Conservation (phyloP, 2,888 invertebrate species). For the Parnassius mnemosyne region DNA sequence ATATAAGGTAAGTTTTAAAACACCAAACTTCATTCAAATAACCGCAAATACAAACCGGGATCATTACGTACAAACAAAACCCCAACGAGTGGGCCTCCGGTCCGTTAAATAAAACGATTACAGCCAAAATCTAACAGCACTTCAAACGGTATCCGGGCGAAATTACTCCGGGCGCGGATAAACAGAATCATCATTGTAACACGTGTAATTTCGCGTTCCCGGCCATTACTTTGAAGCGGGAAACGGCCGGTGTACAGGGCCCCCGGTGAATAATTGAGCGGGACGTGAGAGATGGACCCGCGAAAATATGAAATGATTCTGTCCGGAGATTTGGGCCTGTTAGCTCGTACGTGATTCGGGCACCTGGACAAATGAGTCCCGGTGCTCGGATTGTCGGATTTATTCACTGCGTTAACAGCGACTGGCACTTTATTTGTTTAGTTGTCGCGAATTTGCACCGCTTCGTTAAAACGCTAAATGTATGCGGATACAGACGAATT, state of each 20-base stretch:
- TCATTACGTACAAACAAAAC: slow-evolving; percentile 36
- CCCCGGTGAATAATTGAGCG: slow-evolving; percentile 70
- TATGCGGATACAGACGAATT: slow-evolving; percentile 18
- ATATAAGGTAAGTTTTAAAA: slow-evolving; percentile 9
- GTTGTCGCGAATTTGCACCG: slow-evolving; percentile 26
- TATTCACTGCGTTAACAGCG: slow-evolving; percentile 28
- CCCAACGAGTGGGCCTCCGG: slow-evolving; percentile 38
- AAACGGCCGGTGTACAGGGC: slow-evolving; percentile 36
- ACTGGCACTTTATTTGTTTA: slow-evolving; percentile 32
- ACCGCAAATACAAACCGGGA: slow-evolving; percentile 28
- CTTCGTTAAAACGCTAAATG: slow-evolving; percentile 28
- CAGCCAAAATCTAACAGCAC: slow-evolving; percentile 62
- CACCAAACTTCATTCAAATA: slow-evolving; percentile 12
- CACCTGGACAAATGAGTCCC: slow-evolving; percentile 49
- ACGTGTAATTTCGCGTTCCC: slow-evolving; percentile 73
- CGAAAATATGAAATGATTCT: slow-evolving; percentile 74
- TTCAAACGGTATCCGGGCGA: slow-evolving; percentile 57
- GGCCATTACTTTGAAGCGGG: slow-evolving; percentile 66
- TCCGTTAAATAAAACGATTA: slow-evolving; percentile 64
- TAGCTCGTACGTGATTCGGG: slow-evolving; percentile 39
- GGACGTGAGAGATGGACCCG: slow-evolving; percentile 64
- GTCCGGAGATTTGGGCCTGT: slow-evolving; percentile 50
- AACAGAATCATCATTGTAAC: slow-evolving; percentile 73
- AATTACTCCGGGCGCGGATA: slow-evolving; percentile 58
- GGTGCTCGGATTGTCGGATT: slow-evolving; percentile 37